phyloP scores from a whole-genome alignment of 2,113 vertebrate genomes.

The Crotophaga sulcirostris region DNA sequence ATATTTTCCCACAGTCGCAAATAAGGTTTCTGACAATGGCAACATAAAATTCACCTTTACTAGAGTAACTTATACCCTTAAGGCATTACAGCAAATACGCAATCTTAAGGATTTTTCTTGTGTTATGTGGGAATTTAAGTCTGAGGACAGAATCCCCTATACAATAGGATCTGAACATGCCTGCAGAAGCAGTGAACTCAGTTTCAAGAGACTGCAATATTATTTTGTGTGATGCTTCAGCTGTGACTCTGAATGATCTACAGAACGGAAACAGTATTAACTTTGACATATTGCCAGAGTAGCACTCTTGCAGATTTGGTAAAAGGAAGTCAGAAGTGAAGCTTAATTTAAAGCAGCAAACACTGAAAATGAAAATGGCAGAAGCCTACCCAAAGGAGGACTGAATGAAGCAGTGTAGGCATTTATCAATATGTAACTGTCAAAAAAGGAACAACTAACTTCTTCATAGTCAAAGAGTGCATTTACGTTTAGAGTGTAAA shows the following conservation, averaged over 20 bases:
- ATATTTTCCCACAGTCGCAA: not conserved
- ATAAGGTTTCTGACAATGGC: not conserved
- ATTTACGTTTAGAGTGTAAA: fast-evolving
- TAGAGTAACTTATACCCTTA: not conserved
- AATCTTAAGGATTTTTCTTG: not conserved
- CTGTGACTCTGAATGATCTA: not conserved
- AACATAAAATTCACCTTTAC: not conserved
- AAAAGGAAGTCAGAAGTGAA: not conserved
- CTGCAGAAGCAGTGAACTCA: not conserved
- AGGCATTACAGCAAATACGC: not conserved
- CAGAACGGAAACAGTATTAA: not conserved
- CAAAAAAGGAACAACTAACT: not conserved
- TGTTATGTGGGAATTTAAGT: not conserved
- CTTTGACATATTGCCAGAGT: not conserved
- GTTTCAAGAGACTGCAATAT: not conserved
- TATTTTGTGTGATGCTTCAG: not conserved
- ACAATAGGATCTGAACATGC: not conserved
- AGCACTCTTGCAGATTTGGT: not conserved
- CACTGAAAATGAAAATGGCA: not conserved
- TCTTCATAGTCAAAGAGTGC: not conserved
- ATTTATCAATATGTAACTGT: not conserved
- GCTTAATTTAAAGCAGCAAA: not conserved
- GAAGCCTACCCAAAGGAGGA: not conserved
- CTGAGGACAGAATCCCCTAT: not conserved
- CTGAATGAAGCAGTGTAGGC: not conserved